Percentiles rank a stretch among this genome's conserved stretches.
Conservation (phyloP, 2,888 invertebrate species). For the Andrena chrysosceles region DNA sequence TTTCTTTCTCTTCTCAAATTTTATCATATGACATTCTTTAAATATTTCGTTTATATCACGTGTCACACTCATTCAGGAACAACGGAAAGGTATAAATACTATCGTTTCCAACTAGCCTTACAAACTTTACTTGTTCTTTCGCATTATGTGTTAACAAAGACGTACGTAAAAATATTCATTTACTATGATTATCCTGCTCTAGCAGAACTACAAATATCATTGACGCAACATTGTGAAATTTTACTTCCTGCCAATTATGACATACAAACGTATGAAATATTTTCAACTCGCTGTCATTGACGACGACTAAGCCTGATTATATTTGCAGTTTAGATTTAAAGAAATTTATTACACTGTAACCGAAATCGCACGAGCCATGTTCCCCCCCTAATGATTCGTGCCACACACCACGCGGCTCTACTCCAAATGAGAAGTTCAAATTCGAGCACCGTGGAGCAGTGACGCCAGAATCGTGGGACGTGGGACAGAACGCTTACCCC, state of each 20-base stretch:
- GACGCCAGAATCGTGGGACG: no score
- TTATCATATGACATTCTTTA: conserved; percentile 11
- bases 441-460: background rate
- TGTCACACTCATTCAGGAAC: background rate
- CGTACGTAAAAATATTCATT: background rate
- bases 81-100: background rate
- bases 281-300: background rate
- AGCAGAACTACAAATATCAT: background rate
- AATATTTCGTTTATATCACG: background rate
- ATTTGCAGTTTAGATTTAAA: background rate
- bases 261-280: background rate
- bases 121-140: background rate
- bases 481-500: no score
- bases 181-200: background rate
- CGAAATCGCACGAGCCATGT: no score
- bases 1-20: background rate
- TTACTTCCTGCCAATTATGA: background rate
- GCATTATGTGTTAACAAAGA: background rate
- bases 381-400: background rate
- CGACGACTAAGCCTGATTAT: background rate
- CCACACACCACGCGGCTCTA: background rate
- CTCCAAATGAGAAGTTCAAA: conserved; percentile 17
- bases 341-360: background rate
- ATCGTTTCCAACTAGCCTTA: background rate
- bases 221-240: conserved; percentile 1